Evolutionary conservation across 1,140 invertebrate species (phyloP), one percentile per base, ranked within the genome.

Genomic region (Drosophila kanapiae): DNA sequence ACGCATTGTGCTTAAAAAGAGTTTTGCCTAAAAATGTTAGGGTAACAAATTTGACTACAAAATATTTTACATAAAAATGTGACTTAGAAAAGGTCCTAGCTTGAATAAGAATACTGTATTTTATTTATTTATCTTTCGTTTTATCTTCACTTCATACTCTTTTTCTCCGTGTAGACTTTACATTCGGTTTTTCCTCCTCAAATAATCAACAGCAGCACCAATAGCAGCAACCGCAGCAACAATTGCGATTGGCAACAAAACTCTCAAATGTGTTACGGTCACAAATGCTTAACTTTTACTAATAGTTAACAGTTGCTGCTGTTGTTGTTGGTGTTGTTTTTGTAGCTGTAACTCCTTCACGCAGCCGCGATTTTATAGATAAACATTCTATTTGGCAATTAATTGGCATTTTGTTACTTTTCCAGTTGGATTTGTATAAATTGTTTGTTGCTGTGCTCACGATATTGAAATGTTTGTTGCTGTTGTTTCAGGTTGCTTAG

Each of bases 331-430:
- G 51, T 76, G 77, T 40, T 69, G 31, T 58, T 48, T 51, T 43
- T 16, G 33, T n/a, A 16, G 27, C 48, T 54, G 10, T 35, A 35
- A 57, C 63, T 37, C 29, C 62, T 65, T 42, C 67, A 64, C 59
- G 43, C 67, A 65, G 38, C 69, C 48, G 63, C 82, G 85, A 88
- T 88, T 88, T 90, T 62, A 90, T 90, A 88, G 85, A 88, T 88
- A 88, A 88, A 88, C 85, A 90, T 90, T 88, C 85, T 90, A 88
- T 88, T 88, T 88, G 86, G 85, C 85, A 88, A 88, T 88, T 88
- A 88, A 88, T 88, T 88, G 81, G 85, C 85, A 77, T 88, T 88
- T 88, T 88, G 85, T 88, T 82, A 85, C 81, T 90, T 85, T 88
- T 88, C 84, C 84, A 87, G 68, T 83, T 75, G 84, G 86, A 87